phyloP scores from a whole-genome alignment of 2,797 vertebrate species.

The Eidolon dupreanum region DNA sequence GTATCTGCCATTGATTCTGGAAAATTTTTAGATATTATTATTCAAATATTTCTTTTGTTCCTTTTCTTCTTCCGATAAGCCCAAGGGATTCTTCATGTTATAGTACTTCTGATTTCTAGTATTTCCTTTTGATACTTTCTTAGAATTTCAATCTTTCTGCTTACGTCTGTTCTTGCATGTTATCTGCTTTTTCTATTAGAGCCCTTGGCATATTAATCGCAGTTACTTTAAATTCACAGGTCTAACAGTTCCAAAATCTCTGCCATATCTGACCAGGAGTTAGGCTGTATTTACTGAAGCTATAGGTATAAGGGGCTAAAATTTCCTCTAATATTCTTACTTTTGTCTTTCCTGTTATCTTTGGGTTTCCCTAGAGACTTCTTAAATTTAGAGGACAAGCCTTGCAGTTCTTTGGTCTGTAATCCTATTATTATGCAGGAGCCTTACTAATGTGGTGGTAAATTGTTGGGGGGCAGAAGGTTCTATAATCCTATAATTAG shows the following conservation, averaged over 20 bases:
- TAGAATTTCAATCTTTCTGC: background rate
- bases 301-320: background rate
- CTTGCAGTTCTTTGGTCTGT: background rate
- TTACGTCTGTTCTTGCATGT: background rate
- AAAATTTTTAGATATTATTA: background rate
- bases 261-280: background rate
- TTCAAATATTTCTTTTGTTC: conserved; percentile 31
- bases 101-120: background rate
- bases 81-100: background rate
- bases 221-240: conserved; percentile 23
- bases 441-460: background rate
- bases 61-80: background rate
- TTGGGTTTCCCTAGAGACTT: background rate
- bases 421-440: background rate
- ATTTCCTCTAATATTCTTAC: conserved; percentile 14
- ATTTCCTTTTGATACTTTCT: background rate
- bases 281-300: background rate
- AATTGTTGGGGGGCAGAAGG: background rate
- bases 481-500: background rate
- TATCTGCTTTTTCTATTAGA: background rate
- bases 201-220: background rate
- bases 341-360: background rate
- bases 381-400: background rate
- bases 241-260: background rate
- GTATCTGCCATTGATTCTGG: background rate